These are phyloP conservation scores for Magallana ariakensis DNA, from an alignment of 1,140 invertebrate species.

Conservation along the genomic window DNA sequence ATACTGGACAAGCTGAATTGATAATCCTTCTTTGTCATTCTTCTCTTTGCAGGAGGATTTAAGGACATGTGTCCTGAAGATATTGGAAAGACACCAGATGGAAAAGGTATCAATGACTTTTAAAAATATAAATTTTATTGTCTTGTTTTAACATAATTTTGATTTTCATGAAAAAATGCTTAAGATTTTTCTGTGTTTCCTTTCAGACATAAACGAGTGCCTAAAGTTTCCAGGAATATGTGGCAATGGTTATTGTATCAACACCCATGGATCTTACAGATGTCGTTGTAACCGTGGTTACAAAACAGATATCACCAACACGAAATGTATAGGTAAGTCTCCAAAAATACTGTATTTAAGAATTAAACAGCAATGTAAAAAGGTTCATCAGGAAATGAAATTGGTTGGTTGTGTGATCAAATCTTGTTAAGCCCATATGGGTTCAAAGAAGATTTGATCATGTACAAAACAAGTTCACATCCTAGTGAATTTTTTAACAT, in stretches of 20 bases:
- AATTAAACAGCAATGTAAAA: too few species aligned
- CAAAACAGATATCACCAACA: slow-evolving; percentile 73
- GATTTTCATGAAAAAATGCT: neutral
- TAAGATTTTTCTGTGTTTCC: slow-evolving; percentile 2
- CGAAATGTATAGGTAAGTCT: slow-evolving; percentile 84
- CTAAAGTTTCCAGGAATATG: slow-evolving; percentile 78
- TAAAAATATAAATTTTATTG: neutral
- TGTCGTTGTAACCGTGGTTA: slow-evolving; percentile 80
- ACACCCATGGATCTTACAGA: slow-evolving; percentile 77
- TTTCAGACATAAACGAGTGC: slow-evolving; percentile 82
- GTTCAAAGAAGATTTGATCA: too few species aligned
- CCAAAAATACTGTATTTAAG: neutral
- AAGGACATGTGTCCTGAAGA: slow-evolving; percentile 87
- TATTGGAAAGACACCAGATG: slow-evolving; percentile 86
- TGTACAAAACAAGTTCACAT: too few species aligned
- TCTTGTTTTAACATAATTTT: neutral
- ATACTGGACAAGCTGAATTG: too few species aligned
- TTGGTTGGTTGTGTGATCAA: too few species aligned
- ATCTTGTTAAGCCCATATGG: too few species aligned
- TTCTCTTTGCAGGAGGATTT: slow-evolving; percentile 82
- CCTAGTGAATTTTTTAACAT: too few species aligned
- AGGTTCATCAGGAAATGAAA: too few species aligned
- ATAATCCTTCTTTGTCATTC: too few species aligned
- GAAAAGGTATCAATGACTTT: slow-evolving; percentile 82
- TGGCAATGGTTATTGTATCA: slow-evolving; percentile 76